Evolutionary conservation across 2,888 invertebrate genomes (phyloP).

Genomic region (Hirtodrosophila alboralis): DNA sequence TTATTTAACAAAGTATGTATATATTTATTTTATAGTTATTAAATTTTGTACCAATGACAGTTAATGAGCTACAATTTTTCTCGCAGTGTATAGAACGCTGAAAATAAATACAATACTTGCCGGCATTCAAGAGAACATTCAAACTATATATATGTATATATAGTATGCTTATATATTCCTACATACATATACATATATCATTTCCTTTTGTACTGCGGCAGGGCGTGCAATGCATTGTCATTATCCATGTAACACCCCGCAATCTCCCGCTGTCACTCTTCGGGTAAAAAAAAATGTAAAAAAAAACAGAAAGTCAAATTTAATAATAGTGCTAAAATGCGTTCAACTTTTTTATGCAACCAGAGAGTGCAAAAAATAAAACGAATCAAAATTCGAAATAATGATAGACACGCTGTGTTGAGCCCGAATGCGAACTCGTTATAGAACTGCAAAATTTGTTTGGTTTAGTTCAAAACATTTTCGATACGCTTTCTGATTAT

Average conservation of each 20-base stretch:
- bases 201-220: constrained; percentile 31
- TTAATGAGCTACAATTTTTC: neutral
- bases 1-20: too few relatives aligned
- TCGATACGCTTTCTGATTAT: constrained; percentile 59
- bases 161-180: too few relatives aligned
- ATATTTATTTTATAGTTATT: too few relatives aligned
- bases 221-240: constrained; percentile 55
- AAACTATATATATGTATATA: constrained; percentile 1
- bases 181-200: constrained; percentile 20
- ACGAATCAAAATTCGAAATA: constrained; percentile 45
- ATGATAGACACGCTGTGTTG: constrained; percentile 62
- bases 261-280: neutral
- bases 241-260: constrained; percentile 28
- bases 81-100: constrained; percentile 15
- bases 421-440: constrained; percentile 22
- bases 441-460: constrained; percentile 8
- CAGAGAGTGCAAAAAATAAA: constrained; percentile 32
- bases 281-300: neutral
- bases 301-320: constrained; percentile 46
- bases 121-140: constrained; percentile 18
- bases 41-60: too few relatives aligned
- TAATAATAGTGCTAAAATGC: constrained; percentile 60
- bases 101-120: constrained; percentile 4
- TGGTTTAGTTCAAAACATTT: constrained; percentile 7
- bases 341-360: constrained; percentile 49